Base-by-base conservation (phyloP, 2,113 vertebrate genomes). In the Passer montanus region DNA sequence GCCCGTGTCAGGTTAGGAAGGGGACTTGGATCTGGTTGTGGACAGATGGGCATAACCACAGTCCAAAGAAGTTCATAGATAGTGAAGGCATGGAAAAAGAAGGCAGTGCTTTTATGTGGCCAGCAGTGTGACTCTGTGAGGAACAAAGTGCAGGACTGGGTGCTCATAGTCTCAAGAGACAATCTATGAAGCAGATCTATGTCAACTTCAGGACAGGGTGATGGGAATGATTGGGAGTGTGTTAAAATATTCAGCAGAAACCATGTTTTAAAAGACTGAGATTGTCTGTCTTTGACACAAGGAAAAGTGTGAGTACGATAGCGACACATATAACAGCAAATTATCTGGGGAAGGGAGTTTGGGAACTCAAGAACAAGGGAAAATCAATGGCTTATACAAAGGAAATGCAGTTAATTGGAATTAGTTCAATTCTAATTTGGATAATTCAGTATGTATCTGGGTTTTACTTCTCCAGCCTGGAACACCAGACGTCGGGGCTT, bases 91-190 rank as follows among this genome's bases (percentile, higher is more conserved):
- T 2, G 5, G 49, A 55, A 62, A 86, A 58, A 73, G 9, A 82
- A 79, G 26, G 23, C 49, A 55, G 3, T 26, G 46, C 10, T 83
- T 76, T 50, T 43, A 17, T 33, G 23, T 74, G 10, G 15, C 56
- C 0, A 0, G 8, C 1, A 10, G 5, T 2, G 2, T 46, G 46
- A 56, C n/a, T 21, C 46, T 31, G 1, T 9, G 72, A 35, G n/a
- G 35, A 70, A 4, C 49, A 69, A 15, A 1, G 13, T 23, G 46
- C 26, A 46, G 70, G 33, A 18, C 78, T 37, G 33, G 9, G 13
- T 63, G 35, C 55, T 59, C 49, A 20, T 7, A 17, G 13, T 56
- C 43, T 58, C 41, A 44, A 52, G 26, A 2, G 5, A 43, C 16
- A 50, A 18, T 1, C 63, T 33, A 2, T 46, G 47, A 53, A 53